These are phyloP conservation scores for Rachycentron canadum DNA, from an alignment of 2,797 vertebrate species.

Conservation along the genomic window DNA sequence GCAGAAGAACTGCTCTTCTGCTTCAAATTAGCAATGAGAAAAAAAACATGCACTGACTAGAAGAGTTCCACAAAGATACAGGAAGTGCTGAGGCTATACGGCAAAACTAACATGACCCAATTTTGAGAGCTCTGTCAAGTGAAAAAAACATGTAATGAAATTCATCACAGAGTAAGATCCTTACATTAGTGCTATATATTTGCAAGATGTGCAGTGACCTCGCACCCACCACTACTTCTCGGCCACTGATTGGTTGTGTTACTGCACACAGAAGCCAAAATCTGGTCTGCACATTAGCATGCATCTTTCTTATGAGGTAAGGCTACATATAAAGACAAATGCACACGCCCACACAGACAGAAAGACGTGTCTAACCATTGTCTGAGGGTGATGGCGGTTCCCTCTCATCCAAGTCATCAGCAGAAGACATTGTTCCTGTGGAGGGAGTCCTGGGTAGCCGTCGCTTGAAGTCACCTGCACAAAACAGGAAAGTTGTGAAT, in stretches of 20 bases:
- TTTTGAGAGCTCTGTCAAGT: conserved; percentile 42
- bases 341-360: conserved; percentile 27
- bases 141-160: conserved; percentile 58
- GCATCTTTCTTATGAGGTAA: conserved; percentile 84
- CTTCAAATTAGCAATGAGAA: conserved; percentile 33
- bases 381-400: conserved; percentile 95
- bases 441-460: conserved; percentile 96
- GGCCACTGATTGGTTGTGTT: conserved; percentile 4
- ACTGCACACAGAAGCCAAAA: conserved; percentile 29
- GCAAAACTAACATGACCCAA: conserved; percentile 66
- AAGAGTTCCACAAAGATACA: conserved; percentile 50
- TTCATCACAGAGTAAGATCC: conserved; percentile 9
- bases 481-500: not conserved
- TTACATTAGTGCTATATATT: not conserved
- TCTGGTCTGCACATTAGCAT: conserved; percentile 42
- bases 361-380: conserved; percentile 85
- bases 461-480: conserved; percentile 94
- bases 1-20: conserved; percentile 15
- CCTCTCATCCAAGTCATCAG: conserved; percentile 97
- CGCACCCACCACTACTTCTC: conserved; percentile 8
- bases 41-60: conserved; percentile 40
- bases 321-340: conserved; percentile 25
- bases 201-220: conserved; percentile 7
- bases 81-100: conserved; percentile 55
- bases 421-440: conserved; percentile 98